A percentile compares a stretch with the other conserved stretches of the same genome.
These are phyloP conservation scores for Donacobius atricapilla DNA, from an alignment of 2,113 vertebrate species.

Conservation along the genomic window DNA sequence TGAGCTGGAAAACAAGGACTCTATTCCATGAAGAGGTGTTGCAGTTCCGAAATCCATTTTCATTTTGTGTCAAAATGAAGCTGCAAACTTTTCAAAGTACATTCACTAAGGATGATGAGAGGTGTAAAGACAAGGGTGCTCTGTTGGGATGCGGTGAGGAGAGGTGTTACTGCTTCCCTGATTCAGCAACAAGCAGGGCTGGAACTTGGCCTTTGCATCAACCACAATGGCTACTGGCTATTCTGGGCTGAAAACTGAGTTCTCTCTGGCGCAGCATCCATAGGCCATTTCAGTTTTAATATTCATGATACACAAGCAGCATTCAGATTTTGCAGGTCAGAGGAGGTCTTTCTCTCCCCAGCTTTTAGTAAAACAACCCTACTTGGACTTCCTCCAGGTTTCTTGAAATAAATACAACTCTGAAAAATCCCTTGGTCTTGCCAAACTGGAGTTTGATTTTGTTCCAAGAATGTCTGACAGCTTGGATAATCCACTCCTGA, in stretches of 20 bases:
- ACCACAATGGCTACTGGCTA: neutral
- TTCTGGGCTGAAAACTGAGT: neutral
- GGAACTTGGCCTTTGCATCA: neutral
- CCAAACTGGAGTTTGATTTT: neutral
- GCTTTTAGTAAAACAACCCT: neutral
- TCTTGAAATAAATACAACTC: neutral
- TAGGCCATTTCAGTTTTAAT: neutral
- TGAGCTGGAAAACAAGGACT: neutral
- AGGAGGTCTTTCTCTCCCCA: neutral
- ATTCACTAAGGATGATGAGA: neutral
- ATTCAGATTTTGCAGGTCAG: neutral
- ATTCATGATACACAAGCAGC: neutral
- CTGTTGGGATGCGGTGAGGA: accelerated
- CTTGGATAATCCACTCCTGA: neutral
- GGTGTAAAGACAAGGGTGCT: accelerated
- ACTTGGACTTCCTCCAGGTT: neutral
- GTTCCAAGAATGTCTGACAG: neutral
- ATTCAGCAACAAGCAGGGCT: neutral
- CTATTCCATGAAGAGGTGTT: neutral
- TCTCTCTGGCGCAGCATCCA: neutral
- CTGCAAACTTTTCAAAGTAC: neutral
- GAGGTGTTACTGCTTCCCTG: neutral
- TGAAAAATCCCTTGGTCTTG: neutral
- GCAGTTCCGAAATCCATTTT: neutral
- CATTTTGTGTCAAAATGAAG: neutral